These are phyloP conservation scores for Leptarthrus brevirostris DNA, from an alignment of 2,888 invertebrate genomes.

Conservation along the genomic window DNA sequence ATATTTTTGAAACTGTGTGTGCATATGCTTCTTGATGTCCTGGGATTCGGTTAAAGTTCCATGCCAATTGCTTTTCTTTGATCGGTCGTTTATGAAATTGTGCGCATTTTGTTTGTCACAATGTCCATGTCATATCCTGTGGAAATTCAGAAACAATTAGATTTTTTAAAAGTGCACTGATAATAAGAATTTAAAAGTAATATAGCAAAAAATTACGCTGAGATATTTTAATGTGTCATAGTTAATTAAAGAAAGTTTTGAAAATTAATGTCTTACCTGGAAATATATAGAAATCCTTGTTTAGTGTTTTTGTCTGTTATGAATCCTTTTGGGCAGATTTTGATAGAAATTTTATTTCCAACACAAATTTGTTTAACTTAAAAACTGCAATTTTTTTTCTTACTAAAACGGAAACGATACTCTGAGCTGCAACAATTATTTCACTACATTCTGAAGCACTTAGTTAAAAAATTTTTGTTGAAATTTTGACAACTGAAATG, in stretches of 20 bases:
- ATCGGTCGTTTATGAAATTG: slow-evolving; percentile 30
- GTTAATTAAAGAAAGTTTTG: background rate
- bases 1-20: background rate
- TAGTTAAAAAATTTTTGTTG: slow-evolving; percentile 4
- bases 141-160: background rate
- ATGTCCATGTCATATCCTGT: slow-evolving; percentile 13
- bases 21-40: slow-evolving; percentile 5
- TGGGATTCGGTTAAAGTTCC: slow-evolving; percentile 19
- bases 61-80: slow-evolving; percentile 13
- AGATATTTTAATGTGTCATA: no score
- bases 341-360: no score
- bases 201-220: no score
- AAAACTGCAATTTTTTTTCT: no score
- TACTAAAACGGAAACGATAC: slow-evolving; percentile 19
- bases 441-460: slow-evolving; percentile 30
- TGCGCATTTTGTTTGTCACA: slow-evolving; percentile 11
- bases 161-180: no score
- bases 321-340: no score
- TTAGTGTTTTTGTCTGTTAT: background rate
- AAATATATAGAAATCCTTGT: slow-evolving; percentile 7
- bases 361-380: no score
- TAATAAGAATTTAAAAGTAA: no score
- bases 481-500: slow-evolving; percentile 33
- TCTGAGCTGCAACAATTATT: background rate
- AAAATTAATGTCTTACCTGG: slow-evolving; percentile 10